A percentile compares a stretch with the other conserved stretches of the same genome.
These are phyloP conservation scores for Drosophila lacicola DNA, from an alignment of 2,888 invertebrate species.

Conservation along the genomic window DNA sequence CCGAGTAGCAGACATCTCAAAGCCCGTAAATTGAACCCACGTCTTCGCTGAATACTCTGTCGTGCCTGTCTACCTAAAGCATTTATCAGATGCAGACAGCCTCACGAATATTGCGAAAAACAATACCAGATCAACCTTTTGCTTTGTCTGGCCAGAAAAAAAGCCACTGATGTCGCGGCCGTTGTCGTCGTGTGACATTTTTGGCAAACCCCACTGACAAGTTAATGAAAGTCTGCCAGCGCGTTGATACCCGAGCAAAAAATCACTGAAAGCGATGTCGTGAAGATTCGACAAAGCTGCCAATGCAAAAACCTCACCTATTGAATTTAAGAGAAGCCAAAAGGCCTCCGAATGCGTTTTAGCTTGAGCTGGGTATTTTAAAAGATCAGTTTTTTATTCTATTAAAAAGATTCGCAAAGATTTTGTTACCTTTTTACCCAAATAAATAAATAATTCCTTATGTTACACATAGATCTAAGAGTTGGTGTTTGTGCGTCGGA, in stretches of 20 bases:
- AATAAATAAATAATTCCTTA: no score
- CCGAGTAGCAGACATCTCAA: slow-evolving; percentile 58
- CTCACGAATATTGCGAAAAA: slow-evolving; percentile 21
- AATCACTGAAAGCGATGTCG: slow-evolving; percentile 8
- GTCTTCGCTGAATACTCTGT: slow-evolving; percentile 15
- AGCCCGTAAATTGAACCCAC: slow-evolving; percentile 66
- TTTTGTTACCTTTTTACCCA: no score
- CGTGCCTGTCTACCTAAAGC: slow-evolving; percentile 42
- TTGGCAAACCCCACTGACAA: slow-evolving; percentile 62
- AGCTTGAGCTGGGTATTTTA: no score
- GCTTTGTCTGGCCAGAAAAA: slow-evolving; percentile 45
- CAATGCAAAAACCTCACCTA: slow-evolving; percentile 15
- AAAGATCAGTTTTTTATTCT: background rate
- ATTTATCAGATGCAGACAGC: slow-evolving; percentile 74
- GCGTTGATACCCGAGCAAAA: slow-evolving; percentile 18
- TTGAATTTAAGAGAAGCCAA: slow-evolving; percentile 13
- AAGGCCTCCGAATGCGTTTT: background rate
- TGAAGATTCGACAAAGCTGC: slow-evolving; percentile 23
- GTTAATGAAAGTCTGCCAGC: slow-evolving; percentile 70
- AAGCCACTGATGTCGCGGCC: slow-evolving; percentile 22
- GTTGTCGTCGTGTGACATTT: slow-evolving; percentile 59
- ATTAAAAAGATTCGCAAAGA: background rate
- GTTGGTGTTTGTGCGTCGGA: no score
- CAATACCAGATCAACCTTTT: slow-evolving; percentile 38
- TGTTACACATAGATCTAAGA: no score